Conservation (phyloP, 2,113 vertebrate genomes). For the Stigmatopora argus region DNA sequence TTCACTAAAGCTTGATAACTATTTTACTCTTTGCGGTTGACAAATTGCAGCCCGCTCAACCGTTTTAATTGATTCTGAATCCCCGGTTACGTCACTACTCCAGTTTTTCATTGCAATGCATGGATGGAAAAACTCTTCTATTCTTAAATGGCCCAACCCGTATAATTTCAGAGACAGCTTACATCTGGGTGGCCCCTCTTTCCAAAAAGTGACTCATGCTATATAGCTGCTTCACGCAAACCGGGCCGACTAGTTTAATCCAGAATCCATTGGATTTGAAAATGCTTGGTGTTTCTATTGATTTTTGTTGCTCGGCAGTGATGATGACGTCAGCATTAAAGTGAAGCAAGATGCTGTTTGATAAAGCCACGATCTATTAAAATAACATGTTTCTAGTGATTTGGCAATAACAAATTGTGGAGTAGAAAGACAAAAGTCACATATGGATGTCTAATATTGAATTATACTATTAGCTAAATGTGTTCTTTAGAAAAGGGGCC, state of each 20-base stretch:
- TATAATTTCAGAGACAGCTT: constrained; percentile 14
- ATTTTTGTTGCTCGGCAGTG: not conserved
- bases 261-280: not conserved
- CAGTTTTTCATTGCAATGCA: constrained; percentile 33
- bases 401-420: constrained; percentile 32
- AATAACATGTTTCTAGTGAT: constrained; percentile 12
- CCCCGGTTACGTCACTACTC: constrained; percentile 16
- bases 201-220: constrained; percentile 24
- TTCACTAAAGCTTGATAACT: constrained; percentile 13
- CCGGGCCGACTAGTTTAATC: not conserved
- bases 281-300: constrained; percentile 6
- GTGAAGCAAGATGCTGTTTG: constrained; percentile 11
- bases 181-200: constrained; percentile 11
- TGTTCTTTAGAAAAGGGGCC: not conserved
- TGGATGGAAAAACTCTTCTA: constrained; percentile 45
- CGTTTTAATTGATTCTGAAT: constrained; percentile 5
- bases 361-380: constrained; percentile 16
- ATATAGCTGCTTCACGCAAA: constrained; percentile 2
- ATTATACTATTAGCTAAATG: constrained; percentile 29
- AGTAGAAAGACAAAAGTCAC: constrained; percentile 22
- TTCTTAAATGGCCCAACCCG: constrained; percentile 16
- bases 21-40: not conserved
- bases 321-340: constrained; percentile 5
- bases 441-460: constrained; percentile 18
- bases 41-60: constrained; percentile 14